Base-by-base conservation (phyloP, 2,113 vertebrate genomes). In the Eleginops maclovinus region DNA sequence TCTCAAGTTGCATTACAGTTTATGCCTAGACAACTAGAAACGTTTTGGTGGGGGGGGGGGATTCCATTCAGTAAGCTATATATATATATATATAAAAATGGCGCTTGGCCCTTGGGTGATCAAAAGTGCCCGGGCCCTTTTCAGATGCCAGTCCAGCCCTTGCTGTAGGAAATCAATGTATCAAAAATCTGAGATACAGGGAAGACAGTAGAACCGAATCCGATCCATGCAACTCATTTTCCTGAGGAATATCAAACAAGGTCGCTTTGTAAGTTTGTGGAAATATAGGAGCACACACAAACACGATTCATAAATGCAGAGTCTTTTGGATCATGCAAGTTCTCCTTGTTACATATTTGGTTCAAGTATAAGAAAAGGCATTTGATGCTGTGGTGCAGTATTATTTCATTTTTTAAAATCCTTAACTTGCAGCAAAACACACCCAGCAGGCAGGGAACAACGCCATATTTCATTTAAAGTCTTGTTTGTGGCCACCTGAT, bases 131-230 rank as follows among this genome's bases (percentile, higher is more conserved):
- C n/a, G n/a, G n/a, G n/a, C n/a, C n/a, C n/a, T n/a, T n/a, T n/a
- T n/a, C n/a, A n/a, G n/a, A n/a, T n/a, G n/a, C n/a, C n/a, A n/a
- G n/a, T n/a, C n/a, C n/a, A n/a, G n/a, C n/a, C n/a, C n/a, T n/a
- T n/a, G n/a, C n/a, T n/a, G 26, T 70, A 43, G 28, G n/a, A 78
- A 59, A 80, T 84, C 65, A 26, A 77, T 80, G 26, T 53, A 74
- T 65, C 47, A 22, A 51, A 21, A 72, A 77, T 72, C 17, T 53
- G 19, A 84, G 21, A 71, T 49, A 49, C 46, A 46, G 51, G 55
- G 22, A 41, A 12, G 50, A 64, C 51, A 43, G 6, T 10, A 11
- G n/a, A 46, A 16, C 53, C 56, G 50, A 67, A 64, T 75, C 44
- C 17, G 40, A 13, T 9, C 9, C 0, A 36, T 10, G 60, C 53